Conservation (phyloP, 2,113 vertebrate species). For the Chiloscyllium plagiosum region DNA sequence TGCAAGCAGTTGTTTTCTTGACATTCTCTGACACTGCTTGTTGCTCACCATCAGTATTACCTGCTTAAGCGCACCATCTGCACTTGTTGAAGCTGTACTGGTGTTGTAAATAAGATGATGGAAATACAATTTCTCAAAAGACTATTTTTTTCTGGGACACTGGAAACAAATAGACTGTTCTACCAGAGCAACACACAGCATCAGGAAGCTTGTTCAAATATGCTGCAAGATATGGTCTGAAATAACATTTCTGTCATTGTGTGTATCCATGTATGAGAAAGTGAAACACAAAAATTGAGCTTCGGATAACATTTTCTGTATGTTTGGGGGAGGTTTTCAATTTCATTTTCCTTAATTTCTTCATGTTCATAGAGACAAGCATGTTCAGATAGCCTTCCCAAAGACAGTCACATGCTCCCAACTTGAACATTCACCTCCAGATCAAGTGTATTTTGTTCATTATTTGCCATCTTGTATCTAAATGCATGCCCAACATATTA, state of each 20-base stretch:
- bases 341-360: not conserved
- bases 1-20: not conserved
- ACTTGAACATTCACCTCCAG: not conserved
- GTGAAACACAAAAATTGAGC: not conserved
- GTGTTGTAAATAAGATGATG: not conserved
- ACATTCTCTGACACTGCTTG: not conserved
- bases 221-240: not conserved
- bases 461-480: not conserved
- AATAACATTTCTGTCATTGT: not conserved
- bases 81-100: not conserved
- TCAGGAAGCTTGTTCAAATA: not conserved
- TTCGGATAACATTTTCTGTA: not conserved
- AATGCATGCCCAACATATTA: not conserved
- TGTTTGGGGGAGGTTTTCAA: not conserved
- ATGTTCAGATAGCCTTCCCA: not conserved
- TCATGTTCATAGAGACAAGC: not conserved
- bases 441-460: not conserved
- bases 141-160: not conserved
- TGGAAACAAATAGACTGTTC: not conserved
- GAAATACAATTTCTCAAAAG: not conserved
- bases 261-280: not conserved
- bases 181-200: not conserved
- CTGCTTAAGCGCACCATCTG: not conserved
- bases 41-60: not conserved
- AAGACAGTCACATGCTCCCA: not conserved